Conservation (phyloP, 2,113 vertebrate species). For the Hydrolagus affinis region DNA sequence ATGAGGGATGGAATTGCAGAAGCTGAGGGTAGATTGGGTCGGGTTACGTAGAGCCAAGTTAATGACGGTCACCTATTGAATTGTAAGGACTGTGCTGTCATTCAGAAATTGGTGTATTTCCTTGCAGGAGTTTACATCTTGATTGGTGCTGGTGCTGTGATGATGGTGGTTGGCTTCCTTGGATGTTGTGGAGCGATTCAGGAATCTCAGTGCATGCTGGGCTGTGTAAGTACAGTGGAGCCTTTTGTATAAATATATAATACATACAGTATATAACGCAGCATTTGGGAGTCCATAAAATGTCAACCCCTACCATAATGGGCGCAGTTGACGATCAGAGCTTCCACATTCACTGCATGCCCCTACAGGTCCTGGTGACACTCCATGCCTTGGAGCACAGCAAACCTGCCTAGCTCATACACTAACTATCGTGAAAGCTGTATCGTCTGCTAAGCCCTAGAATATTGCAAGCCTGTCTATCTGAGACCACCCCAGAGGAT, state of each 20-base stretch:
- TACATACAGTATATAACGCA: too few relatives aligned
- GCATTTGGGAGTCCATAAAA: too few relatives aligned
- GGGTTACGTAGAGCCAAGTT: too few relatives aligned
- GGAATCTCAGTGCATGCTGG: constrained; percentile 93
- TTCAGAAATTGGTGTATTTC: background rate
- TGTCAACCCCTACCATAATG: too few relatives aligned
- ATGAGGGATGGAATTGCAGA: too few relatives aligned
- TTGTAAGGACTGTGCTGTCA: background rate
- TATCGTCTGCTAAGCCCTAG: background rate
- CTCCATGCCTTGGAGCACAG: background rate
- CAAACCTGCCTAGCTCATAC: background rate
- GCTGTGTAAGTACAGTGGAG: constrained; percentile 64
- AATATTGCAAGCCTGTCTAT: background rate
- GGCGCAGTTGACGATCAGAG: too few relatives aligned
- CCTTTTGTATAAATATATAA: too few relatives aligned
- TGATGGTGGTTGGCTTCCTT: constrained; percentile 95
- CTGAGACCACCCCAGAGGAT: background rate
- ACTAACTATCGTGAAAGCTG: background rate
- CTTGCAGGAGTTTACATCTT: constrained; percentile 80
- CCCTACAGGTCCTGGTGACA: too few relatives aligned
- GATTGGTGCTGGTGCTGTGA: constrained; percentile 83
- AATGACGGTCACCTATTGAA: too few relatives aligned
- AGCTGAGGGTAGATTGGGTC: too few relatives aligned
- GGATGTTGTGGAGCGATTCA: constrained; percentile 90
- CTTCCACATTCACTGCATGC: too few relatives aligned